Percentiles rank a stretch among this genome's conserved stretches.
phyloP scores from a whole-genome alignment of 2,888 invertebrate genomes.

The Catocala nupta region DNA sequence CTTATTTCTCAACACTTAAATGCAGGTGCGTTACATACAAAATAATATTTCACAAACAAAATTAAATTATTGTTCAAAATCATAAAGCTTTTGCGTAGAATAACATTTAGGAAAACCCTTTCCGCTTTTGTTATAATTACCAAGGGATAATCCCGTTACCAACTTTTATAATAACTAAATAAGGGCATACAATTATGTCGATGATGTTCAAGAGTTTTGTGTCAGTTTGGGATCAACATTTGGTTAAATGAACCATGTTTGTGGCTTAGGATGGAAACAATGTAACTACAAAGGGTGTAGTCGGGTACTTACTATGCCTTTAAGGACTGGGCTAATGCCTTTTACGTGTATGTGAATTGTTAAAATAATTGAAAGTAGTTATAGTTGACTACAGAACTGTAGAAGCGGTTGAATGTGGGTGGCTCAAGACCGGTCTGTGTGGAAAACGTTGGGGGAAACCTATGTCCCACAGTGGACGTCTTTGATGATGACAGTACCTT shows the following conservation, averaged over 20 bases:
- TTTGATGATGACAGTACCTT: no score
- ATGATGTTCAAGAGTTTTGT: conserved; percentile 35
- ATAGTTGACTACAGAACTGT: no score
- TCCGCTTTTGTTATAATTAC: conserved; percentile 44
- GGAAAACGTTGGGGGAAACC: no score
- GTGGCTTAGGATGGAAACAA: background rate
- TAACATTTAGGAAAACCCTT: conserved; percentile 37
- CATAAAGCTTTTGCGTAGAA: conserved; percentile 34
- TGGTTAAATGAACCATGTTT: conserved; percentile 14
- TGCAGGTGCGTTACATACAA: conserved; percentile 34
- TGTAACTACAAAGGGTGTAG: no score
- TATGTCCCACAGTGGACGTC: no score
- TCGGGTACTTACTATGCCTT: no score
- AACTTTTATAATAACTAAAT: conserved; percentile 48
- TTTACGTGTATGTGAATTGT: no score
- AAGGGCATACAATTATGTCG: conserved; percentile 39
- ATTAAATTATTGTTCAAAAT: conserved; percentile 30
- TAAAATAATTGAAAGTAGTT: no score
- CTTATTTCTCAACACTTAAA: conserved; percentile 31
- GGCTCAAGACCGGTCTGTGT: no score
- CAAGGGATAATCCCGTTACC: conserved; percentile 47
- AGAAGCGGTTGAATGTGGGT: no score
- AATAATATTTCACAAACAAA: conserved; percentile 25
- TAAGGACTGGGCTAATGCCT: no score
- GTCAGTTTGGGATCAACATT: conserved; percentile 22